Evolutionary conservation across 2,113 vertebrate species (phyloP).

Genomic region (Hypomesus transpacificus): DNA sequence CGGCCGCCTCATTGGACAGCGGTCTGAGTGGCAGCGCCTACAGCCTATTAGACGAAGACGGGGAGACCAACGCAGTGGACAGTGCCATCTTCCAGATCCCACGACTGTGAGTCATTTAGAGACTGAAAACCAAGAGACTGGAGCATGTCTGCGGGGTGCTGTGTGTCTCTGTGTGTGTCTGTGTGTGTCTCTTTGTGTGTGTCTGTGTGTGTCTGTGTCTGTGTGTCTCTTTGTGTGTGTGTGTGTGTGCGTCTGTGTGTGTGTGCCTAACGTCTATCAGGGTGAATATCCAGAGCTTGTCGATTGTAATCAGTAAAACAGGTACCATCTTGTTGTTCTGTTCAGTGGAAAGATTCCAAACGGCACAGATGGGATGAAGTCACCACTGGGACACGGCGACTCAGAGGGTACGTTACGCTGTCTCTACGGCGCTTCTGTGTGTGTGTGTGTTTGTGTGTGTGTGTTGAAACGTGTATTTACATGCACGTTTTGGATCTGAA

Average conservation of each 20-base stretch:
- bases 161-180: too few species aligned
- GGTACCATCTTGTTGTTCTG: constrained; percentile 4
- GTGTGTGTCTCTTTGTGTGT: background rate
- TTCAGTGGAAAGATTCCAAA: constrained; percentile 92
- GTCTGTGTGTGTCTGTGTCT: background rate
- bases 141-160: too few species aligned
- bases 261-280: background rate
- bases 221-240: background rate
- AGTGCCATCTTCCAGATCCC: constrained; percentile 90
- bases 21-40: constrained; percentile 90
- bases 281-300: background rate
- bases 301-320: background rate
- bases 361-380: constrained; percentile 73
- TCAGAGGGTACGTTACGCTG: constrained; percentile 78
- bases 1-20: constrained; percentile 87
- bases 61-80: constrained; percentile 83
- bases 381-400: constrained; percentile 75
- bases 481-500: too few species aligned
- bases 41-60: constrained; percentile 87
- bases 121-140: background rate
- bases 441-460: background rate
- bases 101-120: constrained; percentile 82
- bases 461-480: background rate
- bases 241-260: too few species aligned
- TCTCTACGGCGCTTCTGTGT: background rate